A percentile compares a stretch with the other conserved stretches of the same genome.
phyloP scores from a whole-genome alignment of 1,140 invertebrate genomes.

The Aphis gossypii region DNA sequence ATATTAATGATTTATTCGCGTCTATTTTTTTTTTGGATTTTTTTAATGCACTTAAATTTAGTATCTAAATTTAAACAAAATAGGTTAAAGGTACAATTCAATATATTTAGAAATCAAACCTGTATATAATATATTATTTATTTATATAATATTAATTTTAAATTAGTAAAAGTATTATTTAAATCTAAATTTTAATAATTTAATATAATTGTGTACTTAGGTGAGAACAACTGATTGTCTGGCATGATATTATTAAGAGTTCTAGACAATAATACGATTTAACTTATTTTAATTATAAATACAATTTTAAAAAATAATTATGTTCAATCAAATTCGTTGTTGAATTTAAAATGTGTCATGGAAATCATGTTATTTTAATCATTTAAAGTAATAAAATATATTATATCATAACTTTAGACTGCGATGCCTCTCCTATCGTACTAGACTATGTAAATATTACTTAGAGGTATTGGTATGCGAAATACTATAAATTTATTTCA shows the following conservation, averaged over 20 bases:
- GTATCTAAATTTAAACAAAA: background rate
- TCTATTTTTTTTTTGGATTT: background rate
- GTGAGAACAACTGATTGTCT: too few species aligned
- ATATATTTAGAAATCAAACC: background rate
- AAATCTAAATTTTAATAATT: background rate
- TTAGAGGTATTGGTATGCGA: background rate
- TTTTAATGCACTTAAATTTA: background rate
- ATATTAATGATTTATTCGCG: background rate
- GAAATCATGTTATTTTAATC: too few species aligned
- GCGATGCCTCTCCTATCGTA: background rate
- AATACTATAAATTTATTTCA: background rate
- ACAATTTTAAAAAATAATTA: too few species aligned
- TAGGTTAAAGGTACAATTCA: background rate
- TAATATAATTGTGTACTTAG: too few species aligned
- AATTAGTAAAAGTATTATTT: background rate
- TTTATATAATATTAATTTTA: too few species aligned
- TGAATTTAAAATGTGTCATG: background rate
- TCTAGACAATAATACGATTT: too few species aligned
- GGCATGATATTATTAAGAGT: too few species aligned
- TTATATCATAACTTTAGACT: background rate
- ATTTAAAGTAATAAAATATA: background rate
- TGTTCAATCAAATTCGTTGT: background rate
- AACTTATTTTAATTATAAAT: too few species aligned
- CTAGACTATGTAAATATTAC: background rate
- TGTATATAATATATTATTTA: background rate